Conservation (phyloP, 1,140 invertebrate genomes). For the Rhynchophorus ferrugineus region DNA sequence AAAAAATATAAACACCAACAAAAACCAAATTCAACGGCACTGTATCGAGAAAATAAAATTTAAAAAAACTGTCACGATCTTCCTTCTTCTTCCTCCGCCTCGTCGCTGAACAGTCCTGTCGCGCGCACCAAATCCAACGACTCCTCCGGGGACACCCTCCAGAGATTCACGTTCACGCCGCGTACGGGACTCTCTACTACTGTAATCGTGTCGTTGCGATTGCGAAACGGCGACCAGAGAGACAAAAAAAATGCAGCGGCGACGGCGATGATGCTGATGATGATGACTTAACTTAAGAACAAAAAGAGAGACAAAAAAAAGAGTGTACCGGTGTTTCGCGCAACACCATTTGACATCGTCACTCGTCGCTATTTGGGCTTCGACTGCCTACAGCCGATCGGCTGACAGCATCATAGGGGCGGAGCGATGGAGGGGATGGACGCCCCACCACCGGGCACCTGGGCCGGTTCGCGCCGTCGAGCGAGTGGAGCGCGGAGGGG, state of each 20-base stretch:
- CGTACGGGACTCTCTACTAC: no score
- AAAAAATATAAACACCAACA: neutral
- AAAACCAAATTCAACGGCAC: neutral
- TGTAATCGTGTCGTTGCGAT: no score
- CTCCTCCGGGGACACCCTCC: neutral
- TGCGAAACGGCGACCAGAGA: no score
- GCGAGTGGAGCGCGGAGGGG: neutral
- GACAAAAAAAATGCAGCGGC: no score
- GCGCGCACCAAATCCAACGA: neutral
- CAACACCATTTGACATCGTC: slow-evolving; percentile 15
- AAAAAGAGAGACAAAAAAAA: slow-evolving; percentile 12
- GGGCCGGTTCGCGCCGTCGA: slow-evolving; percentile 17
- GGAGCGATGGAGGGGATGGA: slow-evolving; percentile 20
- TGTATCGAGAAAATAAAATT: no score
- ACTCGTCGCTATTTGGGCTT: slow-evolving; percentile 15
- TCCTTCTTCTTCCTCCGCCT: neutral
- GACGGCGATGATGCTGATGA: no score
- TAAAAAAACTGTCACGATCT: neutral
- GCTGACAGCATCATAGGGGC: slow-evolving; percentile 18
- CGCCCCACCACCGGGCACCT: slow-evolving; percentile 15
- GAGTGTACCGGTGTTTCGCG: slow-evolving; percentile 14
- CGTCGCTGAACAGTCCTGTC: neutral
- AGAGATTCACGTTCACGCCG: no score
- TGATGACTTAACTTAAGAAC: no score
- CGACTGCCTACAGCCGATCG: slow-evolving; percentile 15